phyloP scores from a whole-genome alignment of 2,113 vertebrate genomes.

The Grus americana region DNA sequence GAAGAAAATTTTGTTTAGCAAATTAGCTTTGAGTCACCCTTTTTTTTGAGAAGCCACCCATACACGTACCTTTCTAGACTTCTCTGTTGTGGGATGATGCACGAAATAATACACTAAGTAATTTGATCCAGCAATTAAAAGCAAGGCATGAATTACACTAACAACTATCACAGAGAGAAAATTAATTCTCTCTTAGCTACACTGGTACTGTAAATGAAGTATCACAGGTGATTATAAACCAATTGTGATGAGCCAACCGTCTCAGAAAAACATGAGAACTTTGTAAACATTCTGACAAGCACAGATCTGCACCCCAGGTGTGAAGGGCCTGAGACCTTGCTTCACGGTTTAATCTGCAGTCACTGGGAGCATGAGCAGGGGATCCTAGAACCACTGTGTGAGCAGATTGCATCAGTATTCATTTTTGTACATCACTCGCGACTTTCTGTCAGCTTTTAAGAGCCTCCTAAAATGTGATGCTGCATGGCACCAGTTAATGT shows the following conservation, averaged over 20 bases:
- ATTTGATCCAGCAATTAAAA: constrained; percentile 73
- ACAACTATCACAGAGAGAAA: constrained; percentile 63
- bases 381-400: neutral
- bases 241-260: constrained; percentile 38
- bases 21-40: constrained; percentile 45
- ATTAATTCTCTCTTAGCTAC: constrained; percentile 70
- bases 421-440: neutral
- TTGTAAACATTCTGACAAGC: constrained; percentile 38
- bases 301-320: neutral
- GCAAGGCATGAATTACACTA: constrained; percentile 66
- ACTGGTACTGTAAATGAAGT: constrained; percentile 60
- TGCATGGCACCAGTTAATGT: neutral
- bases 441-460: constrained; percentile 22
- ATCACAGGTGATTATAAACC: constrained; percentile 58
- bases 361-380: neutral
- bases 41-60: constrained; percentile 22
- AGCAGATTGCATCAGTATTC: neutral
- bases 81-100: constrained; percentile 44
- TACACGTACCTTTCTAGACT: constrained; percentile 48
- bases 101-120: constrained; percentile 66
- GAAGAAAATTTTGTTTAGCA: constrained; percentile 55
- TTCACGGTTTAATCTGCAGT: neutral
- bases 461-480: neutral
- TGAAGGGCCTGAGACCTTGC: neutral
- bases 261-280: constrained; percentile 1